A percentile compares a stretch with the other conserved stretches of the same genome.
phyloP scores from a whole-genome alignment of 2,113 vertebrate species.

The human (Homo sapiens) region DNA sequence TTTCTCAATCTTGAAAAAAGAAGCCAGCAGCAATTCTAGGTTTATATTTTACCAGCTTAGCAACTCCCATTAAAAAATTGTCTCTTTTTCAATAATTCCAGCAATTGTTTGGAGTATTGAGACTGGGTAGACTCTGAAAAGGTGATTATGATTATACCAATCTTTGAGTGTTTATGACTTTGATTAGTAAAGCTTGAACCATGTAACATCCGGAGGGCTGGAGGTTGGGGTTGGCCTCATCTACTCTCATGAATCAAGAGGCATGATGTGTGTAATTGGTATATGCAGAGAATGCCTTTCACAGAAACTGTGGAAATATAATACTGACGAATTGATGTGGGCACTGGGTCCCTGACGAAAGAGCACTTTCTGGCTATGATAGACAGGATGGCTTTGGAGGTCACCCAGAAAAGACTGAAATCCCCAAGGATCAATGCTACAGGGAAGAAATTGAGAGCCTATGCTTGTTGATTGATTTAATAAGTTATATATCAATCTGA shows the following conservation, averaged over 20 bases:
- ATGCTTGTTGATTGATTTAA: not conserved
- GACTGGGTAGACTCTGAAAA: not conserved
- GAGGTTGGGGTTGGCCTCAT: not conserved
- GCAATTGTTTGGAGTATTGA: not conserved
- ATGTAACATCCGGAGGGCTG: not conserved
- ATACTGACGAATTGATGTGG: not conserved
- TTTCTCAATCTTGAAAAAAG: slow-evolving; percentile 32
- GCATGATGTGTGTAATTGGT: not conserved
- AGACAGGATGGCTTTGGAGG: not conserved
- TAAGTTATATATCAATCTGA: not conserved
- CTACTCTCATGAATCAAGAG: not conserved
- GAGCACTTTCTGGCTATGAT: not conserved
- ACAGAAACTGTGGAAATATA: not conserved
- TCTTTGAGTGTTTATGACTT: not conserved
- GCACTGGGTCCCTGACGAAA: not conserved
- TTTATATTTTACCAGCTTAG: not conserved
- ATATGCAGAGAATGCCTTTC: not conserved
- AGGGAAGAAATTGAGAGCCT: not conserved
- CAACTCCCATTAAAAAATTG: not conserved
- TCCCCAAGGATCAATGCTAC: not conserved
- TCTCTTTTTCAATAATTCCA: not conserved
- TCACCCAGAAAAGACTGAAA: not conserved
- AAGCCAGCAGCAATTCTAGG: not conserved
- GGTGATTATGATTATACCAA: not conserved
- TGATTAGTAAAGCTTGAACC: not conserved